Evolutionary conservation across 2,888 invertebrate genomes (phyloP).

Genomic region (Fragum sueziense): DNA sequence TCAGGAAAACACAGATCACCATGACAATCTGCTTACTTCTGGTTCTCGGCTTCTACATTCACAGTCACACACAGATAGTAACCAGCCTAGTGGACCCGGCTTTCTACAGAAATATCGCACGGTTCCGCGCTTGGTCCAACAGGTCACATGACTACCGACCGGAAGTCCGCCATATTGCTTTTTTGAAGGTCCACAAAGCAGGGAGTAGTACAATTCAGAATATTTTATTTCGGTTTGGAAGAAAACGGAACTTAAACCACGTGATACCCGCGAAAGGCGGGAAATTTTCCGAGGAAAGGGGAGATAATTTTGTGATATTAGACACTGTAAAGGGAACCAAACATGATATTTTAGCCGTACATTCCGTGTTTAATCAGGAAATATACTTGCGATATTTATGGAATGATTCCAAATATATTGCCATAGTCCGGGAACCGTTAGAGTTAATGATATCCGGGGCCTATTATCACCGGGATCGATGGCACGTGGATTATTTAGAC

Average conservation of each 20-base stretch:
- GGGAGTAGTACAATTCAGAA: slow-evolving; percentile 67
- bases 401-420: slow-evolving; percentile 41
- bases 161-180: slow-evolving; percentile 65
- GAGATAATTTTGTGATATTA: slow-evolving; percentile 23
- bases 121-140: not conserved
- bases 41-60: slow-evolving; percentile 12
- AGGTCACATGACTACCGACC: slow-evolving; percentile 1
- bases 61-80: slow-evolving; percentile 1
- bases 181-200: slow-evolving; percentile 69
- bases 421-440: slow-evolving; percentile 52
- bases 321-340: slow-evolving; percentile 27
- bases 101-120: not conserved
- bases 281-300: slow-evolving; percentile 31
- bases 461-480: slow-evolving; percentile 50
- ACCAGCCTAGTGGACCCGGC: not conserved
- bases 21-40: not conserved
- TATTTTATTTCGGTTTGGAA: slow-evolving; percentile 66
- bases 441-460: slow-evolving; percentile 54
- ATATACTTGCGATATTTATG: slow-evolving; percentile 34
- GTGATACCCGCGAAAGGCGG: slow-evolving; percentile 53
- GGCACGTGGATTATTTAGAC: slow-evolving; percentile 45
- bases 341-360: slow-evolving; percentile 52
- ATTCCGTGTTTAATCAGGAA: slow-evolving; percentile 51
- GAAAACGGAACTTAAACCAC: slow-evolving; percentile 56
- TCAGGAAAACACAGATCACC: slow-evolving; percentile 1